Base-by-base conservation (phyloP, 2,888 invertebrate genomes). In the Poecilobothrus nobilitatus region DNA sequence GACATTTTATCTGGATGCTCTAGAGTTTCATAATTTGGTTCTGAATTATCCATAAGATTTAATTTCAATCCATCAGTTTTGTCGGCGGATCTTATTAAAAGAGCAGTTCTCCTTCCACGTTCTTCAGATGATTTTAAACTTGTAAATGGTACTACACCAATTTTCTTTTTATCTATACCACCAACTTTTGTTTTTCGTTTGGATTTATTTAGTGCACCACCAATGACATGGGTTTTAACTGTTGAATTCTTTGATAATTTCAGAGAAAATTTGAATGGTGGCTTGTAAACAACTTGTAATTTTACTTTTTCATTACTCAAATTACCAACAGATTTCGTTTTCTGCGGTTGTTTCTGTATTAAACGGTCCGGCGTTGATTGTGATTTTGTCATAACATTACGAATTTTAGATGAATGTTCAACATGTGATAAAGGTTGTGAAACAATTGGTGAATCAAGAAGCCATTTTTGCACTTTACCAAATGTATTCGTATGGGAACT, bases 381-480 rank as follows among this genome's bases (percentile, higher is more conserved):
- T 44, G 92, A 92, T 80, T 93, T 93, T 10, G 91, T 89, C 76
- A 92, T 84, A 4, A 81, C 79, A 61, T 80, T 81, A n/a, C 77
- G 76, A 21, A 80, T 77, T 68, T 80, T 79, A 1, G 82, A 80
- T 53, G 79, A 78, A 69, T 82, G 82, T 71, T 82, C 82, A 22
- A 81, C 80, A 68, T 81, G 81, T 12, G 81, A 79, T 2, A 81
- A 71, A 0, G 81, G 80, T 70, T 81, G 81, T 1, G 81, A 77
- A 3, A 81, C 82, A 71, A 81, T 81, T 0, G 89, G 90, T 0
- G 91, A 91, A 71, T 90, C 91, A 68, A 92, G 80, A 68, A 93
- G 81, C 93, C 93, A 93, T 74, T 91, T 91, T 75, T 92, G 90
- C n/a, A 93, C 93, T 81, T 92, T 93, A 22, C 90, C 90, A 71